Evolutionary conservation across 2,888 invertebrate species (phyloP).

Genomic region (Acronicta psi): DNA sequence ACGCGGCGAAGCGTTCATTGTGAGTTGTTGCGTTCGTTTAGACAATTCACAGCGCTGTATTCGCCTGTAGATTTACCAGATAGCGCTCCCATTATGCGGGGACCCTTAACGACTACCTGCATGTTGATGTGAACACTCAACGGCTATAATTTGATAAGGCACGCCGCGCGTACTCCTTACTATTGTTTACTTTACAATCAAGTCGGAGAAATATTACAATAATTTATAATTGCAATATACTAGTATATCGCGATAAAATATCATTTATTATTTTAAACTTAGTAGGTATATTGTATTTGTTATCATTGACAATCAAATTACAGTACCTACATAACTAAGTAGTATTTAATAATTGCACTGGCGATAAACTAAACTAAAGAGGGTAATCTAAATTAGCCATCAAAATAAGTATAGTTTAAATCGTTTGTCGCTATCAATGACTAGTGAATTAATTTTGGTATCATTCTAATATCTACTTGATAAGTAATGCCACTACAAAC

Average conservation of each 20-base stretch:
- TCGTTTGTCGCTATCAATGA: conserved; percentile 19
- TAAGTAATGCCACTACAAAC: conserved; percentile 18
- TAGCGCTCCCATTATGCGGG: conserved; percentile 77
- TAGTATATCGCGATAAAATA: conserved; percentile 15
- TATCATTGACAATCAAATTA: conserved; percentile 21
- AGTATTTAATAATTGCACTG: conserved; percentile 30
- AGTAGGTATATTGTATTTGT: too few species aligned
- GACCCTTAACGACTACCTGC: conserved; percentile 75
- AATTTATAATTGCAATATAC: neutral
- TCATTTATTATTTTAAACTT: too few species aligned
- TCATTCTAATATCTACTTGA: conserved; percentile 23
- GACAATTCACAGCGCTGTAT: conserved; percentile 81
- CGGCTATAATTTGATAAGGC: conserved; percentile 79
- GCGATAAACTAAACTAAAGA: conserved; percentile 28
- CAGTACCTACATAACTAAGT: conserved; percentile 22
- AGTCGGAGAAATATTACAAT: too few species aligned
- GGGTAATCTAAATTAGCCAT: conserved; percentile 25
- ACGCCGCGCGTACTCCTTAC: conserved; percentile 48
- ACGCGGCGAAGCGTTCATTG: conserved; percentile 74
- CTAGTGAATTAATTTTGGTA: conserved; percentile 28
- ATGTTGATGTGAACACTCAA: conserved; percentile 73
- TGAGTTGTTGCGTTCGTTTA: conserved; percentile 84
- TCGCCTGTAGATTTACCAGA: conserved; percentile 76
- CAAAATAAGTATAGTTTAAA: conserved; percentile 27
- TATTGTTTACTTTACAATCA: conserved; percentile 31